phyloP scores from a whole-genome alignment of 1,140 invertebrate species.

The Cydia pomonella region DNA sequence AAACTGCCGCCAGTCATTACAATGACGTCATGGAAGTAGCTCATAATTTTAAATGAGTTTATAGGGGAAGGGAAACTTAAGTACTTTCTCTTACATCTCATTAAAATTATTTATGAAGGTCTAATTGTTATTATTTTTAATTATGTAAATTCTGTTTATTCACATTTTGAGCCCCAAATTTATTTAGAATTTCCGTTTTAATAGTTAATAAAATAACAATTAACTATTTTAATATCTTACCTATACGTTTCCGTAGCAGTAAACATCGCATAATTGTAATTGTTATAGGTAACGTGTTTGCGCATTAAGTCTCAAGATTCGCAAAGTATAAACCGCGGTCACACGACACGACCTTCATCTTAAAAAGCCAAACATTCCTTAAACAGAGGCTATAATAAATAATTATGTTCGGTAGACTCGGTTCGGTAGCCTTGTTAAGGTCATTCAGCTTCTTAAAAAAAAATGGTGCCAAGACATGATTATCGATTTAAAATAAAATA shows the following conservation, averaged over 20 bases:
- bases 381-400: constrained; percentile 28
- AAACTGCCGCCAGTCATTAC: constrained; percentile 2
- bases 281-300: too few relatives aligned
- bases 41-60: background rate
- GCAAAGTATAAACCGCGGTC: background rate
- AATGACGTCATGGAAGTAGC: background rate
- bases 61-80: background rate
- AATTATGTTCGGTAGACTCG: background rate
- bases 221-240: background rate
- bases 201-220: too few relatives aligned
- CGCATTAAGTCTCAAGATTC: background rate
- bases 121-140: too few relatives aligned
- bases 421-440: background rate
- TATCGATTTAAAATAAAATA: background rate
- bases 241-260: background rate
- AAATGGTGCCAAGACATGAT: background rate
- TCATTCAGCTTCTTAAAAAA: constrained; percentile 3
- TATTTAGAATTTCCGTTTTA: too few relatives aligned
- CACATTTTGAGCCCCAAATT: too few relatives aligned
- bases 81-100: background rate
- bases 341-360: constrained; percentile 2
- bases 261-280: background rate
- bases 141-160: too few relatives aligned
- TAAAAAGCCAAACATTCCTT: constrained; percentile 25
- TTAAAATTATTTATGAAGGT: background rate